A percentile compares a stretch with the other conserved stretches of the same genome.
These are phyloP conservation scores for Triplophysa tibetana DNA, from an alignment of 2,113 vertebrate species.

Conservation along the genomic window DNA sequence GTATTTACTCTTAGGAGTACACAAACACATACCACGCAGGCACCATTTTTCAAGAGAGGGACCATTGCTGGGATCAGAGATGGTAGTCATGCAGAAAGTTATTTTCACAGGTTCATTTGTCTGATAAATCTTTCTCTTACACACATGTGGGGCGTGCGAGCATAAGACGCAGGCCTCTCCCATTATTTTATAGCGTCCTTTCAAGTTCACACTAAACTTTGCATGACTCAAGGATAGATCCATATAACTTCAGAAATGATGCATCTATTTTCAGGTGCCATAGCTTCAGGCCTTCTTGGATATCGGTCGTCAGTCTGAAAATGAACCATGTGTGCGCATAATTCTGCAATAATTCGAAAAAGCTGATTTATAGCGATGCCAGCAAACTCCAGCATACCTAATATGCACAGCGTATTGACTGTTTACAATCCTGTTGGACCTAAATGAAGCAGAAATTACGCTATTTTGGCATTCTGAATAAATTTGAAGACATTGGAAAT, in stretches of 20 bases:
- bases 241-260: background rate
- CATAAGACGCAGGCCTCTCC: constrained; percentile 23
- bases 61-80: constrained; percentile 33
- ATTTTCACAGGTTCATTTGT: constrained; percentile 46
- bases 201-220: constrained; percentile 32
- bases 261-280: background rate
- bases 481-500: background rate
- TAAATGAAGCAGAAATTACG: background rate
- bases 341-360: constrained; percentile 2
- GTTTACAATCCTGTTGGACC: background rate
- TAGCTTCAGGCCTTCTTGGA: background rate
- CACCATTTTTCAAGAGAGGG: constrained; percentile 30
- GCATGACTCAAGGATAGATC: background rate
- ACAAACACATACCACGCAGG: background rate
- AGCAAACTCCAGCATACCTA: background rate
- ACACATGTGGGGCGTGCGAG: constrained; percentile 23
- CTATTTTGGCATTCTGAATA: background rate
- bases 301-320: constrained; percentile 13
- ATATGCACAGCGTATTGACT: background rate
- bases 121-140: constrained; percentile 41
- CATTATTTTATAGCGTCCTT: constrained; percentile 20
- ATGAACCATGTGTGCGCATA: background rate
- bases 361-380: constrained; percentile 25
- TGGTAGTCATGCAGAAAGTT: constrained; percentile 50
- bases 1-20: constrained; percentile 11